Evolutionary conservation across 2,888 invertebrate species (phyloP).

Genomic region (Diachrysia chrysitis): DNA sequence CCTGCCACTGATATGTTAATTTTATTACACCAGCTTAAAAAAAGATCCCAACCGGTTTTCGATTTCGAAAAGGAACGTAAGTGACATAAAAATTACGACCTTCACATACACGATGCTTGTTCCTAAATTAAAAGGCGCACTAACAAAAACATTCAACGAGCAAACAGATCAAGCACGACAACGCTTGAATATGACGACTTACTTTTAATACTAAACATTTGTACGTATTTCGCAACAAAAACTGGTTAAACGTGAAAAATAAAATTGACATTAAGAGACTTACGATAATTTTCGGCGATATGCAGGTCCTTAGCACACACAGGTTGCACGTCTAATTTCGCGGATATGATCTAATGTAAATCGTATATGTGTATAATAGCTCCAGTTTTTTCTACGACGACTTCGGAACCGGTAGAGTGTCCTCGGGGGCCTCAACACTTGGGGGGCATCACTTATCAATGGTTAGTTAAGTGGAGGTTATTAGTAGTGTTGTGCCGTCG

Average conservation of each 20-base stretch:
- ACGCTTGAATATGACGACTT: constrained; percentile 52
- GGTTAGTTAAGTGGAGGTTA: constrained; percentile 60
- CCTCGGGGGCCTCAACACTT: constrained; percentile 65
- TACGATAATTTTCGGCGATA: constrained; percentile 74
- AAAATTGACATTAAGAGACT: constrained; percentile 70
- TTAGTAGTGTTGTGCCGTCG: constrained; percentile 59
- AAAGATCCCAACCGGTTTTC: constrained; percentile 85
- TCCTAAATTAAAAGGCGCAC: constrained; percentile 65
- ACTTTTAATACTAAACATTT: constrained; percentile 66
- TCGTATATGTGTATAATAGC: constrained; percentile 55
- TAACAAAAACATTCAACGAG: constrained; percentile 64
- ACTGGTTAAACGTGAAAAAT: constrained; percentile 61
- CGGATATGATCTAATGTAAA: constrained; percentile 62
- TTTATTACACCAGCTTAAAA: constrained; percentile 85
- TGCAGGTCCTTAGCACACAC: constrained; percentile 73
- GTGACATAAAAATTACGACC: constrained; percentile 83
- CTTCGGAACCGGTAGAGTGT: constrained; percentile 62
- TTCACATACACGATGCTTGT: constrained; percentile 71
- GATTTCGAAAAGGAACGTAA: constrained; percentile 83
- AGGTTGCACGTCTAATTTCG: constrained; percentile 68
- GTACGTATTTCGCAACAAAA: constrained; percentile 64
- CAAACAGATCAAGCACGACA: constrained; percentile 52
- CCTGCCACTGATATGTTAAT: constrained; percentile 83
- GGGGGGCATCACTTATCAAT: constrained; percentile 72
- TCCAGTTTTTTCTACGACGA: constrained; percentile 63